Evolutionary conservation across 35 echinoderm and acorn worm species (phyloP), one percentile per base, ranked within the genome.

Genomic region (Chiridota heheva): DNA sequence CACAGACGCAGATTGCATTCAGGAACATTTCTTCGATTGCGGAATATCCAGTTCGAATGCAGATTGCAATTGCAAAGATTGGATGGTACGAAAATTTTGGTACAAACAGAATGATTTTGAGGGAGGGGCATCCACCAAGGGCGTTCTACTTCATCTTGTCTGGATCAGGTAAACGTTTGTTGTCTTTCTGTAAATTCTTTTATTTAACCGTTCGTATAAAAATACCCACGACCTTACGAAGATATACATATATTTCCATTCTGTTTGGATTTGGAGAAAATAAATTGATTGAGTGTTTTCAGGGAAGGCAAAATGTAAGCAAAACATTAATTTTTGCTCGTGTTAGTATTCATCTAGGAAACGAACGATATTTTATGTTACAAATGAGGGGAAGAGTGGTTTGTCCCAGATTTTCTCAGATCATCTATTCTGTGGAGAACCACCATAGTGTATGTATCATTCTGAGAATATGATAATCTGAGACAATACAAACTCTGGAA

Each of bases 11-110:
- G 65, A 79, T 78, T 20, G 63, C 82, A 0, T 33, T 91, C 3
- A 48, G 82, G 35, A 75, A 70, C 8, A 56, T 85, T 20, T 64
- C 49, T 36, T 60, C 64, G 15, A 64, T 91, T 10, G 82, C 58
- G 20, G 89, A 80, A 44, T 91, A 91, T 56, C 89, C 89, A 17
- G 82, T 82, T 7, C 36, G 47, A 16, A 91, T 91, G 89, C 89
- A 91, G 55, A 5, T 53, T 5, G 41, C 47, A 28, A 73, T 91
- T 20, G 89, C 89, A 10, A 67, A 22, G 24, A 82, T 91, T 34
- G 60, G 89, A 8, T 86, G 89, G 89, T 91, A 71, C 29, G 82
- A 91, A 46, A 36, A 81, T 3, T 91, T 80, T 42, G 82, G 82
- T 8, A 42, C 71, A 12, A 91, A 86, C 33, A 40, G 89, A 2